phyloP scores from a whole-genome alignment of 2,113 vertebrate genomes.

The Orthonyx spaldingii region DNA sequence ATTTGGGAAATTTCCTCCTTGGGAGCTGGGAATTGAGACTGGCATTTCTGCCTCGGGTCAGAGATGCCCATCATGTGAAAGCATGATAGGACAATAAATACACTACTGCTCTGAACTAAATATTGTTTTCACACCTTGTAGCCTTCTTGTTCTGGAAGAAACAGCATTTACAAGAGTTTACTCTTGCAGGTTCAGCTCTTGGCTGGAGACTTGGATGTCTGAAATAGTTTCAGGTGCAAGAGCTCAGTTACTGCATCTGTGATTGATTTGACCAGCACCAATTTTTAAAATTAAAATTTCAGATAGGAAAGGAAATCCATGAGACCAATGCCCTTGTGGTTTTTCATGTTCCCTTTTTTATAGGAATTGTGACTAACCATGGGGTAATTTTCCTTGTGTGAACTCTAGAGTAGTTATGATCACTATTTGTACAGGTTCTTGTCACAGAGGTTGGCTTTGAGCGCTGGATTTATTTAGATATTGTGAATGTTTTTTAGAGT shows the following conservation, averaged over 20 bases:
- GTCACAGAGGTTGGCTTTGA: neutral
- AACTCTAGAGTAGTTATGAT: neutral
- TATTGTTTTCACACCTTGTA: neutral
- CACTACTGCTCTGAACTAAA: neutral
- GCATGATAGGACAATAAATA: neutral
- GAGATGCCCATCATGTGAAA: neutral
- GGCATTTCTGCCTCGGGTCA: neutral
- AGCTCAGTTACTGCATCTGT: neutral
- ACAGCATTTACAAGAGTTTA: neutral
- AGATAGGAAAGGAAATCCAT: neutral
- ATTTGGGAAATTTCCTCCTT: neutral
- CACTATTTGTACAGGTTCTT: neutral
- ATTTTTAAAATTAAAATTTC: neutral
- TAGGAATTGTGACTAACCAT: neutral
- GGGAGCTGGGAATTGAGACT: accelerated
- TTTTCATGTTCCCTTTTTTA: neutral
- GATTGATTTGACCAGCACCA: neutral
- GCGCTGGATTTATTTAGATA: neutral
- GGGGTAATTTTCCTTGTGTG: neutral
- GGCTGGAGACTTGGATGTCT: neutral
- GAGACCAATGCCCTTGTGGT: accelerated
- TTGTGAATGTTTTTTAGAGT: neutral
- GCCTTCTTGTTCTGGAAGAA: neutral
- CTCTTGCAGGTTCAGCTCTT: neutral
- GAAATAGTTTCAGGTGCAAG: neutral